Evolutionary conservation across 2,113 vertebrate species (phyloP).

Genomic region (Calidris pygmaea): DNA sequence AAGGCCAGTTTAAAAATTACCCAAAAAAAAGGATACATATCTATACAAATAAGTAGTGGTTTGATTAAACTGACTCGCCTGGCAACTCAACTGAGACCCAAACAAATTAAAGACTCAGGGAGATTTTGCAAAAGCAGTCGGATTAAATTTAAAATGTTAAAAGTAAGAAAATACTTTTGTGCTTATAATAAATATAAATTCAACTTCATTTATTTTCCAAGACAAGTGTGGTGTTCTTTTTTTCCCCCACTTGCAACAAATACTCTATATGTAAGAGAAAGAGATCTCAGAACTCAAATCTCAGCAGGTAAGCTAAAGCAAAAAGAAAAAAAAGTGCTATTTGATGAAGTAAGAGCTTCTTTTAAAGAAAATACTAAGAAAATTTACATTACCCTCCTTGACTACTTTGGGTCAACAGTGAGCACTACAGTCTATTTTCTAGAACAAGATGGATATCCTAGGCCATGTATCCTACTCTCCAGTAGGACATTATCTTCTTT

Average conservation of each 20-base stretch:
- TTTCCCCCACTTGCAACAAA: not conserved
- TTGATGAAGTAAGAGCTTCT: not conserved
- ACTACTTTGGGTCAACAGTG: not conserved
- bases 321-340: not conserved
- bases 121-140: not conserved
- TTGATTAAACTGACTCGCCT: not conserved
- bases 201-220: not conserved
- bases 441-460: not conserved
- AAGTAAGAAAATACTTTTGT: not conserved
- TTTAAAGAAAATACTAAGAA: not conserved
- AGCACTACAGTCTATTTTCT: not conserved
- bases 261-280: not conserved
- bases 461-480: not conserved
- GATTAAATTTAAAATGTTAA: not conserved
- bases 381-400: not conserved
- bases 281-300: not conserved
- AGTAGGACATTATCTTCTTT: not conserved
- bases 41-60: not conserved
- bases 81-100: not conserved
- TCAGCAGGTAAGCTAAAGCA: not conserved
- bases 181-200: not conserved
- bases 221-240: not conserved
- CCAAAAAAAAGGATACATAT: not conserved
- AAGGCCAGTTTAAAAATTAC: not conserved
- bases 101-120: not conserved